Evolutionary conservation across 2,888 invertebrate genomes (phyloP), one percentile per base, ranked within the genome.

Genomic region (Entomobrya multifasciata): DNA sequence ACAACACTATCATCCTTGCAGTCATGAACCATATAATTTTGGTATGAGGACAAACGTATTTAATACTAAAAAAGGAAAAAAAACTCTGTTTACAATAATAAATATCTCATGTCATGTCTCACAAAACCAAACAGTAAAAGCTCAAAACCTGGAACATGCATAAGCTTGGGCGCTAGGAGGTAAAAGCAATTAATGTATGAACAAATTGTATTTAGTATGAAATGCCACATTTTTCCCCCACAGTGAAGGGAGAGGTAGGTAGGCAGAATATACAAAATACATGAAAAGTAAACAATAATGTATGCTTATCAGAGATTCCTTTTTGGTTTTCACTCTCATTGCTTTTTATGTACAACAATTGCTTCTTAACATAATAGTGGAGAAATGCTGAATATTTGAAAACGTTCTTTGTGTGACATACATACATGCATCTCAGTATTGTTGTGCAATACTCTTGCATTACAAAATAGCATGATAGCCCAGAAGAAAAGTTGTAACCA

Each of bases 221-320:
- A 70, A 70, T 44, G 41, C 20, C 47, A 47, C n/a, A 6, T 76
- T 76, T 52, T 55, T 60, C 13, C 60, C 13, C 6, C 13, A 13
- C 27, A 41, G 44, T 36, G 36, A 36, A 4, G 36, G 36, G 4
- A 36, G 8, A 36, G 36, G 36, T 6, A 36, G 36, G 8, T 41
- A 20, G 22, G 41, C n/a, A n/a, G 20, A 44, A 60, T 27, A 44
- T 25, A 65, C n/a, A 20, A 49, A 49, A 70, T 70, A 22, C 70
- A 70, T 70, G 25, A 25, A 55, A 55, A 30, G 25, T 5, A 60
- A 70, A 47, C 47, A 22, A 47, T 65, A 47, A 79, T 79, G 60
- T 49, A 49, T 65, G 65, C 78, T 79, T 79, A 65, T 49, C 62
- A 79, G 5, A 36, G 78, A 65, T 62, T 65, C 65, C 25, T 25